phyloP scores from a whole-genome alignment of 1,140 invertebrate species.

The Eulimnadia texana region DNA sequence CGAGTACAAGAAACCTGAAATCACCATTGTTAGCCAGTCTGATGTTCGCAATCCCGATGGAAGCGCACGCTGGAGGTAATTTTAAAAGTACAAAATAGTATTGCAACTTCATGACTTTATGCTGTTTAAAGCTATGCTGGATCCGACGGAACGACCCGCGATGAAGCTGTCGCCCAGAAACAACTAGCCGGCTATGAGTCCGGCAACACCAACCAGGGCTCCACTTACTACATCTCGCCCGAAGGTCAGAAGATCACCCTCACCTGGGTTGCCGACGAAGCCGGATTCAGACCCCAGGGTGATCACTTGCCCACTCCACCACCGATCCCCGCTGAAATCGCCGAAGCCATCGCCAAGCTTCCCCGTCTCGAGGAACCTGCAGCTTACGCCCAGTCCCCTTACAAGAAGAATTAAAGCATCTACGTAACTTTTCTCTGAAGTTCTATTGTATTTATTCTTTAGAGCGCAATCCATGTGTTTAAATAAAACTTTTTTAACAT shows the following conservation, averaged over 20 bases:
- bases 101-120: neutral
- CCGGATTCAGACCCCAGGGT: constrained; percentile 20
- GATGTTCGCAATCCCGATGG: no score
- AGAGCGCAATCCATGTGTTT: no score
- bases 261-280: constrained; percentile 21
- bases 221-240: constrained; percentile 17
- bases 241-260: constrained; percentile 19
- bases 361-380: no score
- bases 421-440: no score
- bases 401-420: no score
- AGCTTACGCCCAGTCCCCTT: no score
- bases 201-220: constrained; percentile 15
- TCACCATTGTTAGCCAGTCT: no score
- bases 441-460: no score
- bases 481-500: no score
- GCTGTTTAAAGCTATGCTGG: constrained; percentile 2
- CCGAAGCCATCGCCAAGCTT: neutral
- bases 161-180: constrained; percentile 5
- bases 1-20: no score
- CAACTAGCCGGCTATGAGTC: constrained; percentile 5
- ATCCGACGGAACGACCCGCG: constrained; percentile 11
- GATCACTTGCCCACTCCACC: constrained; percentile 19
- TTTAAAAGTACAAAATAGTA: no score
- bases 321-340: constrained; percentile 13
- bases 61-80: no score